phyloP scores from a whole-genome alignment of 2,888 invertebrate species.

The Pseudococcus viburni region DNA sequence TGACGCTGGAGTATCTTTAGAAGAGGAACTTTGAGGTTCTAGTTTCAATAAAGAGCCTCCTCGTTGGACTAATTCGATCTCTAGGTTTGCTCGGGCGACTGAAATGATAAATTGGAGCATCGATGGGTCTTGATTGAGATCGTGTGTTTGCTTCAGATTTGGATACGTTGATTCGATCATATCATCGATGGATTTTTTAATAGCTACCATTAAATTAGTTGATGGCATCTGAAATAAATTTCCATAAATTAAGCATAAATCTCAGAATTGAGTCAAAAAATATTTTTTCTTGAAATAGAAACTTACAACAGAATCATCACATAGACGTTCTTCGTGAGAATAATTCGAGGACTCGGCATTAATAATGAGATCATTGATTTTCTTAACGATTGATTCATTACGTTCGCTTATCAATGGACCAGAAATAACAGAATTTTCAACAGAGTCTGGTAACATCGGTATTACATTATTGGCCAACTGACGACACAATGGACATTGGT shows the following conservation, averaged over 20 bases:
- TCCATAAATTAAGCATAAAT: no score
- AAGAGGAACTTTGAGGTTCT: background rate
- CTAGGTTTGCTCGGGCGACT: slow-evolving; percentile 91
- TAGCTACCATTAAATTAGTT: slow-evolving; percentile 76
- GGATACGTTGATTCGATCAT: slow-evolving; percentile 72
- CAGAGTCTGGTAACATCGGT: slow-evolving; percentile 73
- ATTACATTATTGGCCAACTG: slow-evolving; percentile 92
- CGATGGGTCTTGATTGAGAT: background rate
- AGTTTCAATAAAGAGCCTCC: slow-evolving; percentile 76
- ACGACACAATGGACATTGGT: slow-evolving; percentile 95
- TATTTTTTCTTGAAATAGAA: background rate
- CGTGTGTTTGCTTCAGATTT: background rate
- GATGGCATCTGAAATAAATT: slow-evolving; percentile 72
- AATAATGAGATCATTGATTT: background rate
- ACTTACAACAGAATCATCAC: background rate
- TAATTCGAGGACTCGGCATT: background rate
- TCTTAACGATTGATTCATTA: background rate
- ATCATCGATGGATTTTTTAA: slow-evolving; percentile 94
- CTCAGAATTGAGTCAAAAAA: no score
- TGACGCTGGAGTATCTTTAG: background rate
- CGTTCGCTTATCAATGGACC: background rate
- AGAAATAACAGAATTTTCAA: background rate
- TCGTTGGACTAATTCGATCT: slow-evolving; percentile 91
- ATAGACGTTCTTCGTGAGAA: no score
- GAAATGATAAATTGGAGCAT: slow-evolving; percentile 78